Conservation (phyloP, 2,113 vertebrate genomes). For the Desmodus rotundus region DNA sequence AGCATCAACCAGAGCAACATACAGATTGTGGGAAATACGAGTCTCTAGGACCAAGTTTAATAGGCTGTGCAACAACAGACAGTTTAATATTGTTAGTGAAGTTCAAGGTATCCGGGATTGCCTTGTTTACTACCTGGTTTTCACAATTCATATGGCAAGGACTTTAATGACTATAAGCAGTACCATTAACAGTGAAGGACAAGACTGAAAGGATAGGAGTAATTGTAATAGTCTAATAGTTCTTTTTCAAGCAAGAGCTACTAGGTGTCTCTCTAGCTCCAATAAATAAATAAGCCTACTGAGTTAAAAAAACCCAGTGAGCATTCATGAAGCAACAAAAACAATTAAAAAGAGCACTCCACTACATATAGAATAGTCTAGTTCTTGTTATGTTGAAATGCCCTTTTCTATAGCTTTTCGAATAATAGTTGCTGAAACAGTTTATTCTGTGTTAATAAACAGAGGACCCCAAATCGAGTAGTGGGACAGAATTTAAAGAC, state of each 20-base stretch:
- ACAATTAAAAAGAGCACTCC: neutral
- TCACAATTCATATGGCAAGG: neutral
- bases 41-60: slow-evolving; percentile 1
- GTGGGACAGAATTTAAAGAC: neutral
- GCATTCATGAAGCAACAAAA: neutral
- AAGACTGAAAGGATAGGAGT: neutral
- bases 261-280: neutral
- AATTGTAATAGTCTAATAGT: neutral
- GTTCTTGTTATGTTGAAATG: neutral
- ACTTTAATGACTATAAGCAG: slow-evolving; percentile 31
- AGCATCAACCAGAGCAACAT: neutral
- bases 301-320: neutral
- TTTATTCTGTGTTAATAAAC: neutral
- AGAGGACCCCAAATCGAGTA: neutral
- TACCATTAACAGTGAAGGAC: neutral
- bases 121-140: neutral
- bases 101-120: neutral
- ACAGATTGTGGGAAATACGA: neutral
- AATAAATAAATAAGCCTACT: neutral
- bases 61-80: neutral
- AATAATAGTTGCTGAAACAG: neutral
- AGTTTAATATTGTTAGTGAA: neutral
- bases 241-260: neutral
- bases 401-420: neutral
- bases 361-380: neutral